phyloP scores from a whole-genome alignment of 2,797 vertebrate species.

The Liparis tanakae region DNA sequence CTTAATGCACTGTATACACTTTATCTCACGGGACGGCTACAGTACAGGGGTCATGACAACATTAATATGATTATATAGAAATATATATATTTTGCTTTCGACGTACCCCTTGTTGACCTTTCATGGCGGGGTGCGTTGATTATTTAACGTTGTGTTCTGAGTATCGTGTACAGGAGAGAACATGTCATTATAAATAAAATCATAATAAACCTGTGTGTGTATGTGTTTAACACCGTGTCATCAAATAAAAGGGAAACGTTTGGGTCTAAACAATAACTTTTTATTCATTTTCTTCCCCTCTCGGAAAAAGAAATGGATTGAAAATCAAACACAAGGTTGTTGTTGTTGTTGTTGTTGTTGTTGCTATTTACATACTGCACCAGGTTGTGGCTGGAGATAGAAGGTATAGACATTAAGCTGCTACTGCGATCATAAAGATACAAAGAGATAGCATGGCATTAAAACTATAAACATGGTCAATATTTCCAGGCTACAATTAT shows the following conservation, averaged over 20 bases:
- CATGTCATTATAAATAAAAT: slow-evolving; percentile 71
- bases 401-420: slow-evolving; percentile 56
- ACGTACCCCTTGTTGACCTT: slow-evolving; percentile 55
- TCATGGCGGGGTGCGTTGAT: slow-evolving; percentile 50
- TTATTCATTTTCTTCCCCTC: slow-evolving; percentile 21
- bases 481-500: slow-evolving; percentile 83
- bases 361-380: slow-evolving; percentile 63
- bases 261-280: slow-evolving; percentile 18
- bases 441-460: slow-evolving; percentile 75
- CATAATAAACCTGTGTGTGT: slow-evolving; percentile 29
- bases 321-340: slow-evolving; percentile 34
- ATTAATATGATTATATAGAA: slow-evolving; percentile 61
- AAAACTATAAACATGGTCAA: slow-evolving; percentile 83
- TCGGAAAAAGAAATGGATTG: slow-evolving; percentile 20
- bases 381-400: slow-evolving; percentile 53
- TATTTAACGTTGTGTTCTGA: slow-evolving; percentile 41
- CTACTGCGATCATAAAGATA: slow-evolving; percentile 60
- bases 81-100: slow-evolving; percentile 67
- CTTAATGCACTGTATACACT: slow-evolving; percentile 79
- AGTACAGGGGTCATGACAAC: slow-evolving; percentile 58
- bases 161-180: slow-evolving; percentile 48
- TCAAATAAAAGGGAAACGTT: not conserved
- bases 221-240: not conserved
- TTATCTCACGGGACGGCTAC: slow-evolving; percentile 73
- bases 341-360: slow-evolving; percentile 29